phyloP scores from a whole-genome alignment of 2,797 vertebrate genomes.

The Gorsachius magnificus region DNA sequence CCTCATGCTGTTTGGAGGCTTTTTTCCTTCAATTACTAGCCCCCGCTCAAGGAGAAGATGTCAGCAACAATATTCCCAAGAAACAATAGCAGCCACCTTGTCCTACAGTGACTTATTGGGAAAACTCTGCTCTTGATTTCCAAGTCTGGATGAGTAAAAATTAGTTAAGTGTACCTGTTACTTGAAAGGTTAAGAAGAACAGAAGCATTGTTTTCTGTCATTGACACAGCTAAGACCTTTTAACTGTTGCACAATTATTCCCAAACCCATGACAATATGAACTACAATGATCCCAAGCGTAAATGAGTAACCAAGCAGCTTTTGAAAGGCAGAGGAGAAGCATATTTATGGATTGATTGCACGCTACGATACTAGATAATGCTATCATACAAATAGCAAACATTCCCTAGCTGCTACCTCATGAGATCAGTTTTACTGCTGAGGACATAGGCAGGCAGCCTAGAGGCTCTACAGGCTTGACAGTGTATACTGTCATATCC shows the following conservation, averaged over 20 bases:
- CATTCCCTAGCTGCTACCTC: neutral
- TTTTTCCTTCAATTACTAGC: neutral
- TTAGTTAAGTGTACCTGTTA: neutral
- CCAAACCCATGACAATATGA: neutral
- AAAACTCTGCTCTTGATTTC: neutral
- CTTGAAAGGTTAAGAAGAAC: neutral
- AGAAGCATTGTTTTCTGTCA: neutral
- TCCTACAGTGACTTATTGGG: neutral
- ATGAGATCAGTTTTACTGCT: neutral
- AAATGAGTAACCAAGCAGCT: constrained; percentile 56
- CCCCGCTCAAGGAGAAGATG: neutral
- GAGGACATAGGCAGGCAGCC: neutral
- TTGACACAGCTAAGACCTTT: constrained; percentile 2
- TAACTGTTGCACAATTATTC: constrained; percentile 1
- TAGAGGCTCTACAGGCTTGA: neutral
- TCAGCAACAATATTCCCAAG: neutral
- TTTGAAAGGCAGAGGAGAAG: constrained; percentile 9
- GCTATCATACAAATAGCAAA: neutral
- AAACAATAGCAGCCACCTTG: neutral
- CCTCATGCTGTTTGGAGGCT: neutral
- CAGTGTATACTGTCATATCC: neutral
- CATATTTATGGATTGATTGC: neutral
- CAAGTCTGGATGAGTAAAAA: neutral
- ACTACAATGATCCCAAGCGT: constrained; percentile 9
- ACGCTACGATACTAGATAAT: neutral